phyloP scores from a whole-genome alignment of 2,797 vertebrate species.

The Pseudomugil gertrudae region DNA sequence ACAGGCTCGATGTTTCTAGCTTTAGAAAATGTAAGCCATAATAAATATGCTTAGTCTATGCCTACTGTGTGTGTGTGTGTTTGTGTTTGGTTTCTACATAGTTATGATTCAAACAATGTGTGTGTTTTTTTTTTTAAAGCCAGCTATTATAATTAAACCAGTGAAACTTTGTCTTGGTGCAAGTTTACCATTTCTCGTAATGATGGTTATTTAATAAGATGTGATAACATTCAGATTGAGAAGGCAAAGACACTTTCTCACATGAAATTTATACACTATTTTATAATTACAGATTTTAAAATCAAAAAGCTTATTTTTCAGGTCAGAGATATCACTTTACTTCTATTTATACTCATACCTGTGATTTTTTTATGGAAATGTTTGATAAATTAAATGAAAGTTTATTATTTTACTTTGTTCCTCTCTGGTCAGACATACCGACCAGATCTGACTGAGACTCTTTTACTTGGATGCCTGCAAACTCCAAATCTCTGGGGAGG shows the following conservation, averaged over 20 bases:
- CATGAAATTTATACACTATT: not conserved
- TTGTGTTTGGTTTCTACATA: not conserved
- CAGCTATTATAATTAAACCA: slow-evolving; percentile 4
- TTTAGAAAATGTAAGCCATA: slow-evolving; percentile 2
- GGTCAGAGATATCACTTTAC: too few species aligned
- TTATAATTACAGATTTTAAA: not conserved
- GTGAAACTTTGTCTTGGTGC: not conserved
- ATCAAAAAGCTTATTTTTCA: not conserved
- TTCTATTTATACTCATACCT: not conserved
- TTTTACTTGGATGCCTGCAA: too few species aligned
- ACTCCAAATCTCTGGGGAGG: too few species aligned
- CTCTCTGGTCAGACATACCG: too few species aligned
- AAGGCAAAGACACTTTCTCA: not conserved
- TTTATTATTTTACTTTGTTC: not conserved
- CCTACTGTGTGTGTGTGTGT: too few species aligned
- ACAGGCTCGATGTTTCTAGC: not conserved
- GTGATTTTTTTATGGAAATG: not conserved
- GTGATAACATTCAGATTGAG: not conserved
- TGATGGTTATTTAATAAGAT: not conserved
- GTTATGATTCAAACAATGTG: not conserved
- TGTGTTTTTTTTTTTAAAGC: not conserved
- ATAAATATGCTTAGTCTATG: not conserved
- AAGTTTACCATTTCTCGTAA: not conserved
- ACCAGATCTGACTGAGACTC: too few species aligned
- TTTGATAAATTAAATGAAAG: not conserved